Conservation (phyloP, 2,113 vertebrate species). For the Otocyon megalotis region DNA sequence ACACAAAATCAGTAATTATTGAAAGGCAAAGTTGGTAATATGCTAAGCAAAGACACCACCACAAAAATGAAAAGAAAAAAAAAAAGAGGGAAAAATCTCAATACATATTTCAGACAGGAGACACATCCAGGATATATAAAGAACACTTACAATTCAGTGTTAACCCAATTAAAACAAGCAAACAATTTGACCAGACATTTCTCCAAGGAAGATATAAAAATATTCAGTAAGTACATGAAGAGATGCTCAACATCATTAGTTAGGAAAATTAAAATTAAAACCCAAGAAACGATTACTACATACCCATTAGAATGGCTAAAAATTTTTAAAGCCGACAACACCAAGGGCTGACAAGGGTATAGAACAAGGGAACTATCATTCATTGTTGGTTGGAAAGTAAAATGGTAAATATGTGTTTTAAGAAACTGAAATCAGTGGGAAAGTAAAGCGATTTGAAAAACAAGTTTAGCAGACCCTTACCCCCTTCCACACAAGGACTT, state of each 20-base stretch:
- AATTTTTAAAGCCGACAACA: not conserved
- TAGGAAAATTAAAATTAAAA: conserved; percentile 22
- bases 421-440: not conserved
- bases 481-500: not conserved
- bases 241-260: not conserved
- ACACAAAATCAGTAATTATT: not conserved
- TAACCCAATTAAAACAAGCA: not conserved
- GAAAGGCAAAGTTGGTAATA: conserved; percentile 13
- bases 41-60: not conserved
- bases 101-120: not conserved
- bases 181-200: not conserved
- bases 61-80: not conserved
- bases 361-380: not conserved
- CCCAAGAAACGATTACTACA: not conserved
- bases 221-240: not conserved
- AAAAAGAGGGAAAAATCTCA: not conserved
- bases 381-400: not conserved
- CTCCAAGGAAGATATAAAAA: not conserved
- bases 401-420: conserved; percentile 41
- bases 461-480: not conserved
- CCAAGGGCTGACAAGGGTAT: not conserved
- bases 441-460: conserved; percentile 21
- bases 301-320: not conserved
- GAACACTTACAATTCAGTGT: not conserved
- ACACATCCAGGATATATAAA: not conserved